Conservation (phyloP, 1,140 invertebrate genomes). For the Drosophila parabipectinata region DNA sequence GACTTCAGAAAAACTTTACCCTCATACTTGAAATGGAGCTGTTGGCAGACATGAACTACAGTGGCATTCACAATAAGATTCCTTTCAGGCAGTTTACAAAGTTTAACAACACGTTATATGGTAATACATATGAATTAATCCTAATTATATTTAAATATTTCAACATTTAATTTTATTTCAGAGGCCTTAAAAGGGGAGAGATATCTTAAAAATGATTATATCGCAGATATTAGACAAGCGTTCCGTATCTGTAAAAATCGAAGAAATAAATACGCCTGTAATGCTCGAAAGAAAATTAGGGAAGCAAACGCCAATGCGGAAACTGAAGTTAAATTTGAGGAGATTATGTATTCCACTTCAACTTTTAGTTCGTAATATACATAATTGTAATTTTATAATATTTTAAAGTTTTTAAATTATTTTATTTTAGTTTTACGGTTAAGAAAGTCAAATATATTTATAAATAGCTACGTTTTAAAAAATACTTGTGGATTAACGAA, state of each 20-base stretch:
- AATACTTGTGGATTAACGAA: background rate
- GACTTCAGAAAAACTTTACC: conserved; percentile 31
- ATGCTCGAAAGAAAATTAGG: conserved; percentile 21
- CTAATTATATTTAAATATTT: background rate
- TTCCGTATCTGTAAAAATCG: conserved; percentile 39
- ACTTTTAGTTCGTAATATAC: background rate
- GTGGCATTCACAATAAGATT: conserved; percentile 40
- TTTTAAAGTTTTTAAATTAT: background rate
- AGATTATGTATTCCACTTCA: conserved; percentile 14
- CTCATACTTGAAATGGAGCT: conserved; percentile 27
- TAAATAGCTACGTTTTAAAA: background rate
- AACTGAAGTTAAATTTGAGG: conserved; percentile 25
- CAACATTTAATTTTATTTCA: background rate
- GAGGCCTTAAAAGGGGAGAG: background rate
- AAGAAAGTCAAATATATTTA: background rate
- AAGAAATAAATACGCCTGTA: conserved; percentile 22
- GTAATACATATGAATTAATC: conserved; percentile 1
- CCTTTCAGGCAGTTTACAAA: conserved; percentile 21
- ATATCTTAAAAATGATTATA: conserved; percentile 29
- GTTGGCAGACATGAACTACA: conserved; percentile 31
- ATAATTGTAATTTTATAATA: background rate
- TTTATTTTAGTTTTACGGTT: background rate
- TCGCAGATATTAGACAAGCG: conserved; percentile 20
- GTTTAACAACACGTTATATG: conserved; percentile 35
- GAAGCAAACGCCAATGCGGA: conserved; percentile 12